Evolutionary conservation across 30 jellyfish, hydroid and myxozoan genomes (phyloP).

Genomic region (Aurelia sp.): DNA sequence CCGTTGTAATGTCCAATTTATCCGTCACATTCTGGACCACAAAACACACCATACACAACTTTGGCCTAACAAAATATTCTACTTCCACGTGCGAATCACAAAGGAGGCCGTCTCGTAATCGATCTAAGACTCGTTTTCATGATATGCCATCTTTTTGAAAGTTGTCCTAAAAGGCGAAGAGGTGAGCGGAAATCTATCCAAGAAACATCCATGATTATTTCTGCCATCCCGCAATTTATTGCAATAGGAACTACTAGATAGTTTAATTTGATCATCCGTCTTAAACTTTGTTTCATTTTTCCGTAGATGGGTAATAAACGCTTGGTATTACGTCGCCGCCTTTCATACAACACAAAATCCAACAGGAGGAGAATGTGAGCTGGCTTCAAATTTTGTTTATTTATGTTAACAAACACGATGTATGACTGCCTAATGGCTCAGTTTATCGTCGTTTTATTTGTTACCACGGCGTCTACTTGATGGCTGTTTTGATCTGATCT

Average conservation of each 20-base stretch:
- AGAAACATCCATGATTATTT: not conserved
- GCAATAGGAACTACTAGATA: not conserved
- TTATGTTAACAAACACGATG: not conserved
- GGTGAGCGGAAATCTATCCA: not conserved
- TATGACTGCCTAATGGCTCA: no score
- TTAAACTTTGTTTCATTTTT: not conserved
- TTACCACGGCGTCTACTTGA: no score
- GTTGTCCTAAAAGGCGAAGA: conserved; percentile 46
- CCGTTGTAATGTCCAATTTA: no score
- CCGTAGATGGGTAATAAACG: conserved; percentile 90
- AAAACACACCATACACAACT: no score
- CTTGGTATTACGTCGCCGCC: conserved; percentile 91
- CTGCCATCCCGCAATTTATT: not conserved
- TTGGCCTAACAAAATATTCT: no score
- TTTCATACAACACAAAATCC: conserved; percentile 97
- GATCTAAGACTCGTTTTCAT: conserved; percentile 14
- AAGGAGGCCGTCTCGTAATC: conserved; percentile 46
- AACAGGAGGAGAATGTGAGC: conserved; percentile 96
- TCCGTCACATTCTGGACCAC: no score
- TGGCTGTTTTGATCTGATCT: no score
- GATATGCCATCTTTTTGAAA: not conserved
- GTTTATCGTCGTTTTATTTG: no score
- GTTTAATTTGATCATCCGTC: not conserved
- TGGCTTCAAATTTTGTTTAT: not conserved
- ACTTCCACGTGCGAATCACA: conserved; percentile 15